These are phyloP conservation scores for Microtus pennsylvanicus DNA, from an alignment of 2,113 vertebrate genomes.

Conservation along the genomic window DNA sequence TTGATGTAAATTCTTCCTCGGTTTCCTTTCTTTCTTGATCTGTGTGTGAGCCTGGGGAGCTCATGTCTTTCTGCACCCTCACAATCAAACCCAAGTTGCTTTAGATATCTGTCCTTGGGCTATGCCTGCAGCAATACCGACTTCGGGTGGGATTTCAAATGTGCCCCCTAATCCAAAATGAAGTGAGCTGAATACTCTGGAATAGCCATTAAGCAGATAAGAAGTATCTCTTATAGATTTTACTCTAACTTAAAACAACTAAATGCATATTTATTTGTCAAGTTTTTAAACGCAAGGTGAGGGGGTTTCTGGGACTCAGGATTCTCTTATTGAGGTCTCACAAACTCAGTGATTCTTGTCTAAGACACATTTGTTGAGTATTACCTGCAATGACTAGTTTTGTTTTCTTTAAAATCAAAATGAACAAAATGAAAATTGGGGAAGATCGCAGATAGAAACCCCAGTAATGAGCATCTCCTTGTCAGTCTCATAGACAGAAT, in stretches of 20 bases:
- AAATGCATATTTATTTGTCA: neutral
- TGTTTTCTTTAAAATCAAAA: conserved; percentile 22
- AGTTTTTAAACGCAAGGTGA: neutral
- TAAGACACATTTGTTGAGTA: neutral
- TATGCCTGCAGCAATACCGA: conserved; percentile 40
- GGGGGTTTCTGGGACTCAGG: neutral
- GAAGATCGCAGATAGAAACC: neutral
- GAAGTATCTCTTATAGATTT: neutral
- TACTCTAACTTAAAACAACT: neutral
- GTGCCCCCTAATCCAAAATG: conserved; percentile 9
- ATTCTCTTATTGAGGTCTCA: neutral
- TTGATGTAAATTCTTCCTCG: conserved; percentile 58
- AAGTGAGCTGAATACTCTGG: conserved; percentile 34
- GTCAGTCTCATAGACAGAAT: neutral
- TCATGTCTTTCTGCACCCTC: neutral
- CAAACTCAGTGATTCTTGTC: neutral
- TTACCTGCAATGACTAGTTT: neutral
- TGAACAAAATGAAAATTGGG: neutral
- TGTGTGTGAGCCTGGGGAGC: conserved; percentile 25
- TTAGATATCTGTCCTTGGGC: conserved; percentile 60
- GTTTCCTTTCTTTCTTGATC: conserved; percentile 70
- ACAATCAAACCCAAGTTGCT: conserved; percentile 36
- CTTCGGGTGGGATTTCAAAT: neutral
- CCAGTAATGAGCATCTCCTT: neutral
- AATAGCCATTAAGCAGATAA: neutral